Base-by-base conservation (phyloP, 2,888 invertebrate species). In the Diarsia dahlii region DNA sequence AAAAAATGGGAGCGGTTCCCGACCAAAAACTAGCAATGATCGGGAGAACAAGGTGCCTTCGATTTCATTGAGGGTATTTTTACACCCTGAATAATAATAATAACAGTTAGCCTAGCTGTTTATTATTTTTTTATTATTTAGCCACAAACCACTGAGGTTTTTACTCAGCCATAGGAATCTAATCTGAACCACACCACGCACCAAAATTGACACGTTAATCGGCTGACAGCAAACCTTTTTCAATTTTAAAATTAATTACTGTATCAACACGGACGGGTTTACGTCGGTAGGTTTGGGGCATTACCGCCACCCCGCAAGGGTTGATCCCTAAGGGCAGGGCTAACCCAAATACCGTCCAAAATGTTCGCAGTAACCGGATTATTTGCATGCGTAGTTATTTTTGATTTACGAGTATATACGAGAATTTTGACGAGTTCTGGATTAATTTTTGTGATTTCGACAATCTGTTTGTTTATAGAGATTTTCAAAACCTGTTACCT, bases 201-300 rank as follows among this genome's bases (percentile, higher is more conserved):
- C 39, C 13, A 56, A 60, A 74, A 76, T 72, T 65, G 75, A 78
- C 66, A 50, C 66, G 76, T 73, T 71, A 83, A 83, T 77, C 66
- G 52, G 6, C 2, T 64, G 39, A 28, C 54, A 39, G 46, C 48
- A 48, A 74, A 66, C 62, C 74, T 65, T 50, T 78, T 73, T 63
- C 54, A 74, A 76, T 74, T 82, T 81, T 56, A 77, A 74, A 76
- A 81, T 79, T 81, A 82, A 82, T 87, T 77, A 80, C 70, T 58
- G 71, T 76, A 80, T 81, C 74, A 76, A 74, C 75, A 68, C 71
- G 56, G 77, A 75, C 67, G 56, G 66, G 46, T 76, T 81, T 73
- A 60, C 28, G 52, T 71, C 50, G 52, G 3, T 3, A n/a, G 63
- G 68, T 68, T 76, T 74, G 81, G 54, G 68, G 78, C 66, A 80